These are phyloP conservation scores for Ichneumoninae sp. DNA, from an alignment of 2,888 invertebrate species.

Conservation along the genomic window DNA sequence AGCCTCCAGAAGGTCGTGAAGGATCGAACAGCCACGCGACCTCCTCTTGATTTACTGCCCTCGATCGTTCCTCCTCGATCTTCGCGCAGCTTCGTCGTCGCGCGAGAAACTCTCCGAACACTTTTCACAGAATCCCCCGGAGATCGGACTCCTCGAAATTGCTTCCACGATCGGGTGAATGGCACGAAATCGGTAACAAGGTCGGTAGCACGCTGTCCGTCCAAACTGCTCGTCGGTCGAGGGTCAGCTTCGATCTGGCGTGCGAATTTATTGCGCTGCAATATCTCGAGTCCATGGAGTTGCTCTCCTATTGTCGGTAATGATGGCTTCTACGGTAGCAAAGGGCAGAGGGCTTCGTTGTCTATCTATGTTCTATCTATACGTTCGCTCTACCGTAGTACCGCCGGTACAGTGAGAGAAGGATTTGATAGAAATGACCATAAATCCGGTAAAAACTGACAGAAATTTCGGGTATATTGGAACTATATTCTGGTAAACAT, in stretches of 20 bases:
- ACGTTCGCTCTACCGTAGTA: background rate
- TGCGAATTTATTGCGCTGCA: constrained; percentile 39
- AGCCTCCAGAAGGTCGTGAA: constrained; percentile 11
- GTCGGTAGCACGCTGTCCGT: constrained; percentile 30
- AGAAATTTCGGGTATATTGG: too few relatives aligned
- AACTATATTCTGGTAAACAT: background rate
- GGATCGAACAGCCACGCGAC: constrained; percentile 59
- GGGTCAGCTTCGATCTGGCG: background rate
- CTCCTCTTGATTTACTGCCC: constrained; percentile 57
- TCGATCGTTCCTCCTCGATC: constrained; percentile 35
- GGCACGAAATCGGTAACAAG: constrained; percentile 8
- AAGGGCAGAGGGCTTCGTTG: background rate
- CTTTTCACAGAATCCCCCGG: background rate
- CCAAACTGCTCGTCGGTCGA: constrained; percentile 26
- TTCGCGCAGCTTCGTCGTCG: background rate
- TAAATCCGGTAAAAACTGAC: too few relatives aligned
- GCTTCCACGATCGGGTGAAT: background rate
- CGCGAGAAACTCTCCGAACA: background rate
- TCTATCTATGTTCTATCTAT: background rate
- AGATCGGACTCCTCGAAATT: background rate
- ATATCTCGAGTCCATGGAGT: background rate
- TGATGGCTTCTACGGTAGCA: constrained; percentile 19
- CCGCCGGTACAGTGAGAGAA: too few relatives aligned
- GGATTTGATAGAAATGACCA: too few relatives aligned
- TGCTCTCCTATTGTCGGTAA: background rate